Evolutionary conservation across 2,888 invertebrate genomes (phyloP).

Genomic region (Syrista parreyssii): DNA sequence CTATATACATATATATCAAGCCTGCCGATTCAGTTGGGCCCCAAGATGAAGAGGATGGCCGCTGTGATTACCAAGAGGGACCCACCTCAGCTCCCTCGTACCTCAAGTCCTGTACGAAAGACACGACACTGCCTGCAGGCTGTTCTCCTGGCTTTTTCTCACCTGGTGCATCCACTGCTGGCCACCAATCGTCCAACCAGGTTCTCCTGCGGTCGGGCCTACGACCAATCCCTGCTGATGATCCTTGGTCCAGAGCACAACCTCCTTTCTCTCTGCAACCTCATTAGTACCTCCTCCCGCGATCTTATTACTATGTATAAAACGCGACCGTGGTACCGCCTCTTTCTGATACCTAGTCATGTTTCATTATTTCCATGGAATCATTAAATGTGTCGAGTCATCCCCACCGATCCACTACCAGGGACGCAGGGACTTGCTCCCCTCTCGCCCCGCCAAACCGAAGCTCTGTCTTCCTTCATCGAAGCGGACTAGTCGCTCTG

Average conservation of each 20-base stretch:
- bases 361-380: constrained; percentile 60
- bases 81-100: neutral
- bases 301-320: constrained; percentile 21
- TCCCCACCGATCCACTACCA: constrained; percentile 20
- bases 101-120: neutral
- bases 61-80: constrained; percentile 2
- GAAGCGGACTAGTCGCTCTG: constrained; percentile 7
- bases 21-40: neutral
- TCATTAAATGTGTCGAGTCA: constrained; percentile 55
- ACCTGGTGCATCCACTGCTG: constrained; percentile 15
- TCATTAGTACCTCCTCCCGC: constrained; percentile 46
- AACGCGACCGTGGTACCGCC: constrained; percentile 33
- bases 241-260: constrained; percentile 52
- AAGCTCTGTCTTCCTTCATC: constrained; percentile 13
- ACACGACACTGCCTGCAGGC: neutral
- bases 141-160: constrained; percentile 30
- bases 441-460: constrained; percentile 22
- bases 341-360: constrained; percentile 56
- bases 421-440: constrained; percentile 24
- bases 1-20: neutral
- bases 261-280: constrained; percentile 45
- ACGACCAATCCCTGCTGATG: constrained; percentile 55
- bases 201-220: constrained; percentile 35
- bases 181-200: constrained; percentile 51
- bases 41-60: constrained; percentile 9